Evolutionary conservation across 2,113 vertebrate genomes (phyloP), one percentile per base, ranked within the genome.

Genomic region (Pseudopipra pipra): DNA sequence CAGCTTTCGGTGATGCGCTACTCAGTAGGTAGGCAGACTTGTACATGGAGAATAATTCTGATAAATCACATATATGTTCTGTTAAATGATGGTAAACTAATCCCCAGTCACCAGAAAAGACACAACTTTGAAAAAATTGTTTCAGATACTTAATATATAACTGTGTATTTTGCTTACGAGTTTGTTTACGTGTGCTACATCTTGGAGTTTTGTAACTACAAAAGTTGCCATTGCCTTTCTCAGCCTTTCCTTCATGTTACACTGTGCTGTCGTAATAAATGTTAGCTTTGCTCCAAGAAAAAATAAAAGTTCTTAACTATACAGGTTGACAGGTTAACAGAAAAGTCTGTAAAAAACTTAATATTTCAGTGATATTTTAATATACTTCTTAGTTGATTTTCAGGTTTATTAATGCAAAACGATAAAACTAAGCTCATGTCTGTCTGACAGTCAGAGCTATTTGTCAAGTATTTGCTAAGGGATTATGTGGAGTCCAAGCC

Each of bases 1-100:
- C 99, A 99, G 98, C 98, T 99, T 79, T 99, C 99, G 1, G 98
- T 99, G 95, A 99, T 99, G 99, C 99, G 99, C 95, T 99, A 99
- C 97, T 99, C 99, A 72, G 68, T 98, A 59, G 99, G 99, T 99
- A 97, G 95, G 99, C 81, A 86, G 30, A 75, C 46, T 52, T 76
- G 11, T 15, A 6, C 5, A 8, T 35, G 72, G 58, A 49, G 20
- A 67, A 21, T 44, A 56, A 67, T 39, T 85, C 62, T 35, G 49
- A 79, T 86, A 27, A 66, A 70, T 80, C 41, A 84, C 18, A 35
- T 82, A 41, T 22, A 13, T 65, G 22, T 43, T 63, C 83, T 59
- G 15, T 80, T 86, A 68, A 86, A 25, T 10, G 12, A 3, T 95
- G 22, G 85, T 95, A 65, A 37, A 65, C 66, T 89, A 70, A 17